These are phyloP conservation scores for Rhagologus leucostigma DNA, from an alignment of 2,113 vertebrate genomes.

Conservation along the genomic window DNA sequence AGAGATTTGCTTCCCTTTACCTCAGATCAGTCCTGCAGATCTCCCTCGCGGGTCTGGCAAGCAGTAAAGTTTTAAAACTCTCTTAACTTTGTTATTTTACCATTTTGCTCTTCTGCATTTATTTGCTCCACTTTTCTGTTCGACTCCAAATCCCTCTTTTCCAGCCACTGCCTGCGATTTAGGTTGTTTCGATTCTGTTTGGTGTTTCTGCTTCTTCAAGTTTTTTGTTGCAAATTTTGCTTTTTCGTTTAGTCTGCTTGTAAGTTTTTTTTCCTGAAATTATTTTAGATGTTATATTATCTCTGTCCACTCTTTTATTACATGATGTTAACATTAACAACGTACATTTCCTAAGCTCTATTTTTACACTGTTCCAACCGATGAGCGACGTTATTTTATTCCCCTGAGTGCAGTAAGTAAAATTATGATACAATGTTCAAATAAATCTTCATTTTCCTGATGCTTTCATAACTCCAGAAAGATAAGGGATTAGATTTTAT, in stretches of 20 bases:
- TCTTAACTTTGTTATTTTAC: neutral
- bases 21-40: accelerated
- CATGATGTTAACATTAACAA: neutral
- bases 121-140: neutral
- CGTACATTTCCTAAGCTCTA: neutral
- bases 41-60: neutral
- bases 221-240: neutral
- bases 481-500: neutral
- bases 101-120: neutral
- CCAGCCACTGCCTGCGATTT: accelerated
- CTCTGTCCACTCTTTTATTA: neutral
- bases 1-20: neutral
- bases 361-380: neutral
- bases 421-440: neutral
- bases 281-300: neutral
- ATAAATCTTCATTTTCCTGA: neutral
- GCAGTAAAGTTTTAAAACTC: neutral
- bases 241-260: neutral
- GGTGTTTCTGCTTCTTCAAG: neutral
- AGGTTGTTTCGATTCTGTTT: neutral
- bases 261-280: neutral
- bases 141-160: neutral
- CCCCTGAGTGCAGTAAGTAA: neutral
- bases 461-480: neutral
- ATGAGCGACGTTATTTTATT: neutral